Evolutionary conservation across 2,113 vertebrate genomes (phyloP).

Genomic region (Nestor notabilis): DNA sequence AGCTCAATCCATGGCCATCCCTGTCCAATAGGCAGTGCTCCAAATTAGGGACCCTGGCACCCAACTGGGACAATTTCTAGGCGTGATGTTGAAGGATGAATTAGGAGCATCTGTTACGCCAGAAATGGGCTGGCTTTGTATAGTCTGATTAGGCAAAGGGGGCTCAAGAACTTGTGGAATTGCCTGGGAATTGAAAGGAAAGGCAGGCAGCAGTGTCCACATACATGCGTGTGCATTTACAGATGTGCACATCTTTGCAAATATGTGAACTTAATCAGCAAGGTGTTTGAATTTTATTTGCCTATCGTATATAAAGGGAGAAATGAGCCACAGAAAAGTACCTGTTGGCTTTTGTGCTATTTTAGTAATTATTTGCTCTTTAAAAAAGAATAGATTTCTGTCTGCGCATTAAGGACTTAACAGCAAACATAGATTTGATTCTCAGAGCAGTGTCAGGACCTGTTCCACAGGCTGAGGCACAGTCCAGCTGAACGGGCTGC

Average conservation of each 20-base stretch:
- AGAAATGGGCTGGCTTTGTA: background rate
- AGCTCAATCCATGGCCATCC: background rate
- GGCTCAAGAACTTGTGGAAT: background rate
- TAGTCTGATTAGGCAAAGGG: background rate
- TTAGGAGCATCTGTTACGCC: constrained; percentile 38
- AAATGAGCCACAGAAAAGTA: background rate
- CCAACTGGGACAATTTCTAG: constrained; percentile 19
- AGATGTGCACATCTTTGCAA: background rate
- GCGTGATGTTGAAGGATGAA: constrained; percentile 38
- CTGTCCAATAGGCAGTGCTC: background rate
- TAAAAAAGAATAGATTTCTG: background rate
- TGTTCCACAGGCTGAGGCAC: background rate
- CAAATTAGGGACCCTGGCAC: background rate
- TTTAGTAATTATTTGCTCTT: background rate
- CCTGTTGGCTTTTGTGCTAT: background rate
- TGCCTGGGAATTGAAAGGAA: background rate
- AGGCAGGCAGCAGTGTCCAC: background rate
- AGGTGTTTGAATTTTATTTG: background rate
- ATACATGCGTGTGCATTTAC: background rate
- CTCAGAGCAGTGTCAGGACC: background rate
- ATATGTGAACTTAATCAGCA: background rate
- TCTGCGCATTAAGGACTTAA: background rate
- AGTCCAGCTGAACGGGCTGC: background rate
- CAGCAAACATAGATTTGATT: background rate
- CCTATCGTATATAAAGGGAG: background rate